Evolutionary conservation across 2,888 invertebrate genomes (phyloP), one percentile per base, ranked within the genome.

Genomic region (Oscheius sp.): DNA sequence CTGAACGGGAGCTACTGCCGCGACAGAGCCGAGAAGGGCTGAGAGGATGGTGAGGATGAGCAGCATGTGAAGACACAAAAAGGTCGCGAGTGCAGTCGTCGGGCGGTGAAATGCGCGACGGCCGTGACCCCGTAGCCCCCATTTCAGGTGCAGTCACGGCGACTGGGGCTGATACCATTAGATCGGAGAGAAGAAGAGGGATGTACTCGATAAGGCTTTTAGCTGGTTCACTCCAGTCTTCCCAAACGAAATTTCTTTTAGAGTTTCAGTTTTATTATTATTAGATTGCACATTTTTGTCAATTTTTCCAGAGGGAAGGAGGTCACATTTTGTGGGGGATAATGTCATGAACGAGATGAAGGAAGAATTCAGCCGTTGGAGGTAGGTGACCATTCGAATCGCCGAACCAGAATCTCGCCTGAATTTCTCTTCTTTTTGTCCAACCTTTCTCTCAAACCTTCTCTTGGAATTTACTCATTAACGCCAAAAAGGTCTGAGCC

Each of bases 401-500:
- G 58, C 75, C 75, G 33, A 75, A 33, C 23, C 69, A 48, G 6
- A 45, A 55, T 3, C 72, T 68, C 17, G 73, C 20, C 70, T 70
- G 34, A 55, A 64, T 29, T 0, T 10, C 1, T 4, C 10, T 12
- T 23, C 25, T 58, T 8, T 2, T 23, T 39, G 5, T 3, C 6
- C 12, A 12, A 20, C 17, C 37, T 20, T n/a, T 12, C 23, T 15
- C 37, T 3, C 55, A 3, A n/a, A 53, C 53, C 29, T 52, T 65
- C 42, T 42, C 50, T 0, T 79, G 75, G 48, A 75, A 53, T 3
- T 39, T 46, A 12, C 61, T 63, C 10, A 70, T 75, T 6, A 74
- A 39, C n/a, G 69, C 55, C 20, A 82, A 53, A 69, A 82, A 76
- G 12, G 80, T 79, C 69, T 82, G 82, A 10, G 79, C 55, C 8